Evolutionary conservation across 2,113 vertebrate species (phyloP).

Genomic region (Callopanchax toddi): DNA sequence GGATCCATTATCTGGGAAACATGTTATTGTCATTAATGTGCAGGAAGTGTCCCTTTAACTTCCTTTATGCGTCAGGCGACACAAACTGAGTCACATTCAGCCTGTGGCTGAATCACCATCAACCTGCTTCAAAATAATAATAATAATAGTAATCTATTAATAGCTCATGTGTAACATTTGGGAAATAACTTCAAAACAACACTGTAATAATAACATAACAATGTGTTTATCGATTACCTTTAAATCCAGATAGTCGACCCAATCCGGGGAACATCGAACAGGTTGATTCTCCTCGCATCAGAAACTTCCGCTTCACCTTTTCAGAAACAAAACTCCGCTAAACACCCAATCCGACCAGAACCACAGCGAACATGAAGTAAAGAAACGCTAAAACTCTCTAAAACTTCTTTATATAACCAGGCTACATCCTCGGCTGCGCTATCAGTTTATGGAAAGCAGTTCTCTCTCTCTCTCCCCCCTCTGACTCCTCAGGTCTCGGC

Average conservation of each 20-base stretch:
- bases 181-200: not conserved
- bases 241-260: conserved; percentile 32
- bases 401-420: not conserved
- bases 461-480: not conserved
- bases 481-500: conserved; percentile 38
- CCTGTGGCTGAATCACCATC: conserved; percentile 65
- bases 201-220: not conserved
- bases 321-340: conserved; percentile 36
- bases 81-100: conserved; percentile 48
- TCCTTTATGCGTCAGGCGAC: conserved; percentile 17
- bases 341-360: too few species aligned
- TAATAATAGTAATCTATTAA: conserved; percentile 18
- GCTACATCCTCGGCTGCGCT: conserved; percentile 20
- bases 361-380: not conserved
- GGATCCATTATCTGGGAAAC: conserved; percentile 5
- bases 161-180: not conserved
- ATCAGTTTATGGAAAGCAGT: conserved; percentile 64
- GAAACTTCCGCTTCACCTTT: conserved; percentile 77
- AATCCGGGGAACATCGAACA: conserved; percentile 45
- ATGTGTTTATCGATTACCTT: conserved; percentile 1
- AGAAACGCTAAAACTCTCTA: not conserved
- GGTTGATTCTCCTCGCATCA: conserved; percentile 39
- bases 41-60: not conserved
- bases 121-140: conserved; percentile 31
- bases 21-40: conserved; percentile 9